Base-by-base conservation (phyloP, 2,888 invertebrate genomes). In the Podabrus alpinus region DNA sequence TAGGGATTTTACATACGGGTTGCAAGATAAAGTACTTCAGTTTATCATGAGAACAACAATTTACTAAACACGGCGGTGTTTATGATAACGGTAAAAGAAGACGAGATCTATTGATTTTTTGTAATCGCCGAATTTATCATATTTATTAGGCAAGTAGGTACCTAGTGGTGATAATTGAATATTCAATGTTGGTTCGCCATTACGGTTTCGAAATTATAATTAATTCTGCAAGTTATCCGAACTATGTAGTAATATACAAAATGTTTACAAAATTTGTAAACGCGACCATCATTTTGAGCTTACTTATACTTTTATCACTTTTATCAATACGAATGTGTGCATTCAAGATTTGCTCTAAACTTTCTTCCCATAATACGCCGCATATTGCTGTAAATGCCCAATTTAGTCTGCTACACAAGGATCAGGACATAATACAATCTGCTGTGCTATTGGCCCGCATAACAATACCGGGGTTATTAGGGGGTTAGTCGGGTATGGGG, bases 351-450 rank as follows among this genome's bases (percentile, higher is more conserved):
- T 71, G 64, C 71, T 82, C 81, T 66, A 82, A 83, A 83, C 84
- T 84, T 75, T 71, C 79, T 85, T 85, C 85, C 84, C 70, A 77
- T 84, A 85, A 85, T 84, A 85, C 83, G 85, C 85, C 85, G 83
- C 85, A 85, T 85, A 85, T 85, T 85, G 85, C 79, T 78, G 74
- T 77, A 78, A 79, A 77, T 79, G 76, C 77, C 75, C 78, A 78
- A 78, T 78, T 78, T 78, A 77, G 69, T 66, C 78, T 68, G 76
- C 78, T 78, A 78, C 74, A 78, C 76, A 74, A 72, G 76, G 78
- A 76, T 78, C 78, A 78, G 72, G 71, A 74, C 71, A 76, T 78
- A 78, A 78, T 78, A 76, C 78, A 76, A 78, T 78, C 76, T 78
- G 74, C 73, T 74, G 72, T 71, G 76, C 76, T 68, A 78, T 78